Evolutionary conservation across 2,888 invertebrate genomes (phyloP).

Genomic region (Empis stercorea): DNA sequence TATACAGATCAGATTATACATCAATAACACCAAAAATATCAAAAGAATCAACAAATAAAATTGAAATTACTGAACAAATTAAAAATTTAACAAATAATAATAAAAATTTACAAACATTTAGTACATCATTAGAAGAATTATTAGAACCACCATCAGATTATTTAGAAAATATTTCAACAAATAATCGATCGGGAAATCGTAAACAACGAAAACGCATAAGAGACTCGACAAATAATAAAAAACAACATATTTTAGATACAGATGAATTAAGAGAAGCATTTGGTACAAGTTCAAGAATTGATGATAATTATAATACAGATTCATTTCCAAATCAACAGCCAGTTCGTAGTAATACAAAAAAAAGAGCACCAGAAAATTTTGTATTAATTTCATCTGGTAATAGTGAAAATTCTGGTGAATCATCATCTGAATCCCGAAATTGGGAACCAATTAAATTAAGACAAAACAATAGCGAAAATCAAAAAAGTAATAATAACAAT

Average conservation of each 20-base stretch:
- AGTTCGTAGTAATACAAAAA: neutral
- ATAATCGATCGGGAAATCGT: conserved; percentile 5
- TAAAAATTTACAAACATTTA: neutral
- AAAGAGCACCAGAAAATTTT: neutral
- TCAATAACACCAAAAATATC: neutral
- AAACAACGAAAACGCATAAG: conserved; percentile 21
- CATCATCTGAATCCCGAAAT: neutral
- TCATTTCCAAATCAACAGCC: too few species aligned
- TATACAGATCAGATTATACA: too few species aligned
- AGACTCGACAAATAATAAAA: conserved; percentile 15
- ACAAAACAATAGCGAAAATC: neutral
- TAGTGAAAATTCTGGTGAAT: neutral
- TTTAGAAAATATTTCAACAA: conserved; percentile 2
- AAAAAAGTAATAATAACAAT: neutral
- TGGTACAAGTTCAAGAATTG: conserved; percentile 16
- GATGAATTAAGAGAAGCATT: conserved; percentile 31
- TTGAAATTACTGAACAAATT: neutral
- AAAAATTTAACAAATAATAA: neutral
- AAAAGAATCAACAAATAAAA: neutral
- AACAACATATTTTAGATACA: conserved; percentile 26
- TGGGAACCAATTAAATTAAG: conserved; percentile 2
- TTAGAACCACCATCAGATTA: neutral
- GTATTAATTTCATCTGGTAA: neutral
- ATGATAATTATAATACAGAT: neutral
- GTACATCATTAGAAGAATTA: neutral